Base-by-base conservation (phyloP, 2,113 vertebrate genomes). In the Thunnus thynnus region DNA sequence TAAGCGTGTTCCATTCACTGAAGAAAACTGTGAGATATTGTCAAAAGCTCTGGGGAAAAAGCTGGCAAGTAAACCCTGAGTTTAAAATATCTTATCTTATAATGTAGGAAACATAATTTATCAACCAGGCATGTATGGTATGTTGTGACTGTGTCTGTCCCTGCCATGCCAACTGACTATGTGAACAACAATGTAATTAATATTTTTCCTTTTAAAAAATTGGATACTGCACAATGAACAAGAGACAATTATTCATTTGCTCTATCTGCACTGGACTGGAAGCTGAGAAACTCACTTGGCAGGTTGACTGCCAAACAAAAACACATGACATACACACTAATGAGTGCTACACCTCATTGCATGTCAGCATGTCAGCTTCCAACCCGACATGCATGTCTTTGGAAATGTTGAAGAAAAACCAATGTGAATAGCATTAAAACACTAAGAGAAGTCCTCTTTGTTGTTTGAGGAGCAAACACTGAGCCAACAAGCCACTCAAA, bases 401-500 rank as follows among this genome's bases (percentile, higher is more conserved):
- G 20, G 11, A 54, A 30, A 66, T n/a, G 12, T 41, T 50, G 5
- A 55, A 67, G 7, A 9, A 16, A 52, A 46, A n/a, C 27, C 52
- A 57, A 13, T 18, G 22, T 50, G 48, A 27, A 74, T 0, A n/a
- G 9, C 10, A 14, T 4, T n/a, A 56, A 63, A 61, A 32, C 41
- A 25, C 0, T 10, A 3, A 12, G 4, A 47, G 16, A 57, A 6
- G 30, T 44, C 51, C 13, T 47, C 13, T 32, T 60, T 10, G 6
- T 18, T 67, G 44, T 46, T 47, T n/a, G 46, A 46, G 56, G 25
- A 47, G 20, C 48, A 36, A 74, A 80, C 27, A 16, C 18, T 1
- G 22, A 58, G 64, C 72, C 62, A 73, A 73, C 57, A 41, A 62
- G 63, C 57, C 52, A 22, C 51, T 83, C 48, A 54, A 16, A 55